Evolutionary conservation across 2,888 invertebrate species (phyloP).

Genomic region (Clistopyga incitator): DNA sequence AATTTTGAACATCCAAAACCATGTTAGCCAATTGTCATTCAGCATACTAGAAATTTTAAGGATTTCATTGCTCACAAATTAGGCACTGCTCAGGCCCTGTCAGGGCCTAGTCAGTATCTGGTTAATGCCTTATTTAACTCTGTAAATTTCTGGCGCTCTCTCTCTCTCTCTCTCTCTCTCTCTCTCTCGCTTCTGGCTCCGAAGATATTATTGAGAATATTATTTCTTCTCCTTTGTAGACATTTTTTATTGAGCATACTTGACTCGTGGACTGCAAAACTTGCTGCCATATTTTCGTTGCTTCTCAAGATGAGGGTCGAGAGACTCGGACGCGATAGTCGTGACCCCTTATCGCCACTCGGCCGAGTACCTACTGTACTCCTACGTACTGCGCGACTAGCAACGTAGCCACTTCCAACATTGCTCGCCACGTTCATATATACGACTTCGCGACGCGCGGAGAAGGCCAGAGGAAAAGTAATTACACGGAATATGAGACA

Average conservation of each 20-base stretch:
- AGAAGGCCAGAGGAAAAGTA: conserved; percentile 66
- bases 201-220: conserved; percentile 8
- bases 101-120: no score
- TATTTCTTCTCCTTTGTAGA: conserved; percentile 24
- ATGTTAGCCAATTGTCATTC: no score
- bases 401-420: conserved; percentile 22
- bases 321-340: conserved; percentile 35
- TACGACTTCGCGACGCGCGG: conserved; percentile 16
- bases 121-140: no score
- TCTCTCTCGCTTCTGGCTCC: conserved; percentile 6
- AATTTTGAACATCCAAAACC: no score
- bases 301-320: conserved; percentile 29
- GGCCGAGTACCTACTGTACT: conserved; percentile 18
- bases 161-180: not conserved
- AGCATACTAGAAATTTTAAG: no score
- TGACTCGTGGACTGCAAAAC: not conserved
- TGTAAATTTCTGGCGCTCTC: no score
- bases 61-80: no score
- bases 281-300: conserved; percentile 57
- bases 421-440: conserved; percentile 2
- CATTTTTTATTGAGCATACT: conserved; percentile 25
- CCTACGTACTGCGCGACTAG: not conserved
- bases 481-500: conserved; percentile 71
- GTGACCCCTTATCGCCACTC: conserved; percentile 42
- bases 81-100: no score